These are phyloP conservation scores for Fundulus diaphanus DNA, from an alignment of 2,797 vertebrate species.

Conservation along the genomic window DNA sequence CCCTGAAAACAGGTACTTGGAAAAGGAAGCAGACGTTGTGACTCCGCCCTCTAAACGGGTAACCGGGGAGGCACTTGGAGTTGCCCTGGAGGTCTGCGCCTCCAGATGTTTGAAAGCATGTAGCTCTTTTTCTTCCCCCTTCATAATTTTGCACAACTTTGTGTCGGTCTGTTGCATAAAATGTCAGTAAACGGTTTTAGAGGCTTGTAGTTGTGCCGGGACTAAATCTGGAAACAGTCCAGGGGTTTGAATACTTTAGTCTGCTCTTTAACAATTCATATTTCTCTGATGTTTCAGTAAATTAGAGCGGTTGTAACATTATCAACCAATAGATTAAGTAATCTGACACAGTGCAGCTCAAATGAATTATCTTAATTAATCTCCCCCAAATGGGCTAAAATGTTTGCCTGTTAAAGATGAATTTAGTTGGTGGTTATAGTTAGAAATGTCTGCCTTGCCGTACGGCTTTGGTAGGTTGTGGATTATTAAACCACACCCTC, in stretches of 20 bases:
- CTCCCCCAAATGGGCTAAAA: background rate
- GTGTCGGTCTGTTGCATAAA: background rate
- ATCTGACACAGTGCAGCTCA: background rate
- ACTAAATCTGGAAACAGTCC: background rate
- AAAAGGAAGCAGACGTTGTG: too few relatives aligned
- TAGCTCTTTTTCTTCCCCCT: background rate
- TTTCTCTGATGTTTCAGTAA: background rate
- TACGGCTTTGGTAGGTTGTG: background rate
- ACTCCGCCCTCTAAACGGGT: background rate
- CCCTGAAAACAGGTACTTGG: slow-evolving; percentile 93
- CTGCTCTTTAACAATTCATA: too few relatives aligned
- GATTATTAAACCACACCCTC: background rate
- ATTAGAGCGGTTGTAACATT: too few relatives aligned
- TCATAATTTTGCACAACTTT: background rate
- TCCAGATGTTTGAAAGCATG: background rate
- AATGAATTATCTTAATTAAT: background rate
- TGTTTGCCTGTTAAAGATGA: background rate
- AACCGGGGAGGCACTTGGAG: too few relatives aligned
- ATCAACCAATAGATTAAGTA: background rate
- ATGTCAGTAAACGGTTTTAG: background rate
- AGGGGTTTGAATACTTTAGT: background rate
- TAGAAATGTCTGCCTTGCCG: too few relatives aligned
- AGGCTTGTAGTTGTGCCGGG: background rate
- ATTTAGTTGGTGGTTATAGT: too few relatives aligned
- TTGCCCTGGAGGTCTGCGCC: too few relatives aligned